Conservation (phyloP, 2,113 vertebrate species). For the Cervus canadensis region DNA sequence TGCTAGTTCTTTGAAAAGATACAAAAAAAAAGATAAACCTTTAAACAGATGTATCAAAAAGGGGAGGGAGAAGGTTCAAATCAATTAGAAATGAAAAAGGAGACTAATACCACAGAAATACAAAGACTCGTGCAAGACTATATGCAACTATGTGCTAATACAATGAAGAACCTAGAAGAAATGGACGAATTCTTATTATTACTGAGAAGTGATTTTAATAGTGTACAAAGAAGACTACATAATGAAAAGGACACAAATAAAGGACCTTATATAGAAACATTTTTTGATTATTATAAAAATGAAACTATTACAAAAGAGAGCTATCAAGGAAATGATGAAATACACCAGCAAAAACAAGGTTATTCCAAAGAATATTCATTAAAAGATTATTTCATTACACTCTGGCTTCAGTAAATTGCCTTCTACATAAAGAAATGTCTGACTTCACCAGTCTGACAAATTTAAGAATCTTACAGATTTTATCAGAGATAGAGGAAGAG, state of each 20-base stretch:
- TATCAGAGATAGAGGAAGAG: background rate
- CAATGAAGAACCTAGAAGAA: background rate
- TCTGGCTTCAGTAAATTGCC: background rate
- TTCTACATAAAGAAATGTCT: background rate
- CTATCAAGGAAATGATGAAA: background rate
- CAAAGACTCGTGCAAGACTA: background rate
- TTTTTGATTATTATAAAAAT: background rate
- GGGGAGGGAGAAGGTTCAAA: background rate
- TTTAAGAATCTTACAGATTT: background rate
- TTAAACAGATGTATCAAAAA: background rate
- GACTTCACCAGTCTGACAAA: background rate
- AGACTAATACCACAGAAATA: background rate
- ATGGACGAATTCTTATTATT: background rate
- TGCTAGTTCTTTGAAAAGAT: background rate
- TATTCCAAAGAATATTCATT: background rate
- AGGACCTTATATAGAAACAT: background rate
- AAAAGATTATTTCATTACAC: background rate
- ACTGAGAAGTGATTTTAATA: background rate
- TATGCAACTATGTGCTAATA: background rate
- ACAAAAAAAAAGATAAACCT: background rate
- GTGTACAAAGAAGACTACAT: background rate
- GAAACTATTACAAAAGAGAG: background rate
- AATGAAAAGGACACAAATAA: background rate
- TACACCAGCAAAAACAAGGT: background rate
- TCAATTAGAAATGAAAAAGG: background rate